Evolutionary conservation across 1,140 invertebrate species (phyloP), one percentile per base, ranked within the genome.

Genomic region (Probaryconus sp.): DNA sequence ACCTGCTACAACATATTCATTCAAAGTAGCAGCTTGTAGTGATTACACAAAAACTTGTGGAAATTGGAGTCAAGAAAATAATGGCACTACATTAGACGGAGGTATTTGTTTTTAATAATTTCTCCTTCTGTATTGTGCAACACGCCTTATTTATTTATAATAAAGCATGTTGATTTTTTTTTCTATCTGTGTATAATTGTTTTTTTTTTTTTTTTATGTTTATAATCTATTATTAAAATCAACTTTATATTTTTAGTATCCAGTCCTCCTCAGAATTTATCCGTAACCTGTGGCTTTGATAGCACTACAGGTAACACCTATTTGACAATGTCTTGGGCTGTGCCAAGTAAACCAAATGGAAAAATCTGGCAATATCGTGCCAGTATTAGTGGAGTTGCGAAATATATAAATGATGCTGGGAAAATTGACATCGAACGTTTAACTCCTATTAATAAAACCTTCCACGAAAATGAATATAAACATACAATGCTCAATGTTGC

Each of bases 71-170:
- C 85, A 90, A 11, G 88, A 90, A 65, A 92, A 94, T 31, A 92
- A 93, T 79, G 94, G 92, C 1, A 93, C 92, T 3, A 96, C 94
- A 3, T 90, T 94, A 85, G 94, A 95, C 83, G 94, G 94, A 56
- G 89, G 90, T 84, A 85, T n/a, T 11, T 47, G 21, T 24, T 24
- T 24, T 24, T 7, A 24, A 24, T 24, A 24, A 24, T 24, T n/a
- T n/a, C n/a, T n/a, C n/a, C n/a, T n/a, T n/a, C n/a, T n/a, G n/a
- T n/a, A n/a, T n/a, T n/a, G n/a, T n/a, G n/a, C n/a, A n/a, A n/a
- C n/a, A n/a, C n/a, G n/a, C n/a, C n/a, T n/a, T n/a, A n/a, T n/a
- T 21, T 47, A 13, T 38, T 47, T 47, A 11, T n/a, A 40, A 42
- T 1, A 17, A 9, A 53, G n/a, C n/a, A n/a, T n/a, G n/a, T 17